Conservation (phyloP, 1,140 invertebrate species). For the Acyrthosiphon pisum region DNA sequence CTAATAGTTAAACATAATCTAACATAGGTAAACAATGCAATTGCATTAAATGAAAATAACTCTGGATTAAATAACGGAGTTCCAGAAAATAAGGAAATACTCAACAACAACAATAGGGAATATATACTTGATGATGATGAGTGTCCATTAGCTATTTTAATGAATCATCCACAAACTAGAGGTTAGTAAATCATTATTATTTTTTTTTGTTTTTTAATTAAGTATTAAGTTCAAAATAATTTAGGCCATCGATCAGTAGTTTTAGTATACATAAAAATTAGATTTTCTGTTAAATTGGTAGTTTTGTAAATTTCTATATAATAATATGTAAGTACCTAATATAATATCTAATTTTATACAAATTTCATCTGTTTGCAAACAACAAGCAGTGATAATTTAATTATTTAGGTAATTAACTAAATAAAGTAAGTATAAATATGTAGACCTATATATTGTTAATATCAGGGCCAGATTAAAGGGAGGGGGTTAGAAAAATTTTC, state of each 20-base stretch:
- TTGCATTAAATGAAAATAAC: constrained; percentile 60
- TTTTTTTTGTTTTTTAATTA: neutral
- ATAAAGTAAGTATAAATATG: too few species aligned
- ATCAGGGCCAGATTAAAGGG: too few species aligned
- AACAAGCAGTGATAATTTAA: neutral
- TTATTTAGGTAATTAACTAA: neutral
- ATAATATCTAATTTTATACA: neutral
- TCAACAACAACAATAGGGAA: constrained; percentile 70
- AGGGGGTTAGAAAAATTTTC: too few species aligned
- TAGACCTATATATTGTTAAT: too few species aligned
- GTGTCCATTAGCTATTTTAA: constrained; percentile 92
- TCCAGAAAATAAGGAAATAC: constrained; percentile 64
- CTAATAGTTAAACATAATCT: neutral
- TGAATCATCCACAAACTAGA: constrained; percentile 84
- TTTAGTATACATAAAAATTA: too few species aligned
- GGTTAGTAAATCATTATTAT: constrained; percentile 70
- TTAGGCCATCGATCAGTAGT: too few species aligned
- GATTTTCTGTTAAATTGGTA: neutral
- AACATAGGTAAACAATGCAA: constrained; percentile 69
- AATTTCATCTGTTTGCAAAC: too few species aligned
- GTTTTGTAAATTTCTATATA: neutral
- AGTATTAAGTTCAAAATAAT: neutral
- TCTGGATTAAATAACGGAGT: constrained; percentile 69
- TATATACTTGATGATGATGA: constrained; percentile 97
- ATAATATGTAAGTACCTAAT: neutral